Evolutionary conservation across 1,140 invertebrate species (phyloP).

Genomic region (Nebria ingens): DNA sequence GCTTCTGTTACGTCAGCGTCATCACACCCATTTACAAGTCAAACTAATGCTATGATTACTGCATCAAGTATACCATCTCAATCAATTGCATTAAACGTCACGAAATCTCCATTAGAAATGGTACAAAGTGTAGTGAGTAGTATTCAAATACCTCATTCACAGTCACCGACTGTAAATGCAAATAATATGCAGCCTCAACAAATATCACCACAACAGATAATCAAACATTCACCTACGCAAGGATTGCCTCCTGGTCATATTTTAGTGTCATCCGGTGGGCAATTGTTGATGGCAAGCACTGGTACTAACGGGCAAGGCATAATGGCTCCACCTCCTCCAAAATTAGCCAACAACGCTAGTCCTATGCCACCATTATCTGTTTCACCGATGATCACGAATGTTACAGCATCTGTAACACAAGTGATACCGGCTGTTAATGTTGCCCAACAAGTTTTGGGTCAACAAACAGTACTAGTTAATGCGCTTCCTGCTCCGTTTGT

Average conservation of each 20-base stretch:
- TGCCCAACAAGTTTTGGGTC: conserved; percentile 53
- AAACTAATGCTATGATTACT: conserved; percentile 38
- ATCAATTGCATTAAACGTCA: conserved; percentile 33
- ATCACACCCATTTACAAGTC: conserved; percentile 33
- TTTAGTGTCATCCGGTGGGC: conserved; percentile 60
- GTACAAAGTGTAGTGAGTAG: conserved; percentile 70
- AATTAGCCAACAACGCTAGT: conserved; percentile 42
- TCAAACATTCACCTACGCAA: conserved; percentile 38
- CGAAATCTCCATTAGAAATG: conserved; percentile 68
- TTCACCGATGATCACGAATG: conserved; percentile 57
- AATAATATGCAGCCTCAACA: conserved; percentile 21
- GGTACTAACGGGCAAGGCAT: conserved; percentile 40
- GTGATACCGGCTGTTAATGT: conserved; percentile 47
- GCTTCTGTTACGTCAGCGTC: conserved; percentile 32
- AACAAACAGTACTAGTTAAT: conserved; percentile 72
- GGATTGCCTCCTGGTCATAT: conserved; percentile 55
- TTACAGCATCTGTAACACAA: conserved; percentile 57
- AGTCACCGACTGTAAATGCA: conserved; percentile 19
- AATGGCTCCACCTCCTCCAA: conserved; percentile 53
- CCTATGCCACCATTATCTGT: conserved; percentile 56
- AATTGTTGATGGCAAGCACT: conserved; percentile 56
- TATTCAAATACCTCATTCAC: conserved; percentile 50
- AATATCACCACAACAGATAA: conserved; percentile 26
- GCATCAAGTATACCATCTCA: conserved; percentile 37
- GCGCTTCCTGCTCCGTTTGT: conserved; percentile 68